phyloP scores from a whole-genome alignment of 2,113 vertebrate genomes.

The Tychaedon coryphoeus region DNA sequence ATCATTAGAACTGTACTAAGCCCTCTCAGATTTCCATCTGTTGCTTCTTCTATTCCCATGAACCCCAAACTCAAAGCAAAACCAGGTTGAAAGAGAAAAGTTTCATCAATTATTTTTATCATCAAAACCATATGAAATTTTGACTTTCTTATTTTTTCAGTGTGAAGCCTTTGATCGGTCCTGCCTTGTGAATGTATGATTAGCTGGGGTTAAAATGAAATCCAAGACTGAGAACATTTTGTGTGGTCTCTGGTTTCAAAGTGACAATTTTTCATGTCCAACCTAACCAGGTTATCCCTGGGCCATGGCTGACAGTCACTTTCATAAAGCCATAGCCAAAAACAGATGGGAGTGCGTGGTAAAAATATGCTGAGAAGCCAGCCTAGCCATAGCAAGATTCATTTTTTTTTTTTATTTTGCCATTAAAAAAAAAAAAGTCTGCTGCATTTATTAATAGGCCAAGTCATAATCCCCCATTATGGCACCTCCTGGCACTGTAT shows the following conservation, averaged over 20 bases:
- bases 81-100: background rate
- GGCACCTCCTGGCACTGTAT: background rate
- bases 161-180: conserved; percentile 22
- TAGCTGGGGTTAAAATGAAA: background rate
- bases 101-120: conserved; percentile 36
- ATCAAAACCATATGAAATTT: conserved; percentile 41
- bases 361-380: background rate
- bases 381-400: background rate
- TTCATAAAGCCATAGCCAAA: background rate
- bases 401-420: background rate
- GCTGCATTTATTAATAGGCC: background rate
- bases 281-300: background rate
- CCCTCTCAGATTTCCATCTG: accelerated
- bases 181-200: background rate
- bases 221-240: background rate
- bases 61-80: conserved; percentile 24
- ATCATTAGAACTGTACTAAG: background rate
- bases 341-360: background rate
- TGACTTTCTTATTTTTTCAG: background rate
- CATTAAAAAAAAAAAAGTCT: background rate
- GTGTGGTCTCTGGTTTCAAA: background rate
- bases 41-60: background rate
- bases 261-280: background rate
- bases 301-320: background rate
- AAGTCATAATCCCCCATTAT: background rate